Base-by-base conservation (phyloP, 1,140 invertebrate species). In the Leptinotarsa lineolata region DNA sequence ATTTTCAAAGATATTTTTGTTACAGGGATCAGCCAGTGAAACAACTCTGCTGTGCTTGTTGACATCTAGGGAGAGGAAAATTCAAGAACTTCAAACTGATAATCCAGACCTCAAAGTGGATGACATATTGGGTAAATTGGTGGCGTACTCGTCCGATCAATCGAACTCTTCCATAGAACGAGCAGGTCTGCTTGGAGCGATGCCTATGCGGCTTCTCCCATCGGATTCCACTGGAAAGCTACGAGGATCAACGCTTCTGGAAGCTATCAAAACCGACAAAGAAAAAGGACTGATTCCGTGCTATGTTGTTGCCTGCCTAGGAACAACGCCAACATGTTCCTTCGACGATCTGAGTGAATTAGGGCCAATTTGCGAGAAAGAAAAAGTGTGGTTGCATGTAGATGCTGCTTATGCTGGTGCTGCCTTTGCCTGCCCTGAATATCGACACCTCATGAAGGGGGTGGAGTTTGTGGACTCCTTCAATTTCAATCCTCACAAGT, bases 81-180 rank as follows among this genome's bases (percentile, higher is more conserved):
- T 93, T 8, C 85, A 87, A 61, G 87, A 87, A 66, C 76, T 92
- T 18, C 86, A 88, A 77, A 78, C 82, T 74, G 76, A 85, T 59
- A 82, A 91, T 81, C 91, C 93, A 11, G 87, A 90, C 13, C 78
- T 89, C 73, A 88, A 90, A 24, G 91, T 92, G 74, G 86, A 85
- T 24, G 83, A 87, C 12, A 88, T 94, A n/a, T 90, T 91, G 78
- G 86, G 88, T 0, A 95, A 93, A 84, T 86, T 98, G 6, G 88
- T 98, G 0, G 92, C 93, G 18, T 98, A 98, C 82, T 90, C 91
- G 12, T 97, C 95, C 24, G 91, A 93, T 83, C 94, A 97, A 86
- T 92, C 95, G 15, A 97, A 98, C 84, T 96, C 93, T 12, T 96
- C 94, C 0, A 93, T 98, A 1, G 95, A 97, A 83, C 94, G 96